phyloP scores from a whole-genome alignment of 2,797 vertebrate species.

The Todus mexicanus region DNA sequence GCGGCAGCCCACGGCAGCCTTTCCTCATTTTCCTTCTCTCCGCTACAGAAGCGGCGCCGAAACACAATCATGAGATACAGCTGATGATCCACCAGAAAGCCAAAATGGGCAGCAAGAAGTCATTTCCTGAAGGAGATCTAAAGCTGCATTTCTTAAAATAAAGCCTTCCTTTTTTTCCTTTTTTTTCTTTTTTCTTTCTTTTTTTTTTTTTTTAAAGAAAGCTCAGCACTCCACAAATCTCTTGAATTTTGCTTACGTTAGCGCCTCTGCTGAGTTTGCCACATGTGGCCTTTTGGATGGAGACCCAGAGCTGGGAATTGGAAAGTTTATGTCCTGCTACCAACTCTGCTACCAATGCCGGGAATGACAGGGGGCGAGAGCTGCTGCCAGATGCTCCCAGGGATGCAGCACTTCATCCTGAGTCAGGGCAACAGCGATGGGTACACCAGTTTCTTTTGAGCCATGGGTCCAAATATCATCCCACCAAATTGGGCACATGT shows the following conservation, averaged over 20 bases:
- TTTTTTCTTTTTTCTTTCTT: not conserved
- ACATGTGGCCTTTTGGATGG: not conserved
- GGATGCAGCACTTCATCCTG: not conserved
- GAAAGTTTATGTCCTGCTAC: not conserved
- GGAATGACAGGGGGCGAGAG: fast-evolving
- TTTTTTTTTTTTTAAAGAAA: not conserved
- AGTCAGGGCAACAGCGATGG: not conserved
- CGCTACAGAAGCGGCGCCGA: not conserved
- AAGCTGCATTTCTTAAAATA: slow-evolving; percentile 54
- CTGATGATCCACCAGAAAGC: slow-evolving; percentile 34
- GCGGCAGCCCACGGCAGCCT: not conserved
- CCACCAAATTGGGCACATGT: not conserved
- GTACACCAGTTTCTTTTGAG: not conserved
- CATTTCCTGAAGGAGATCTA: slow-evolving; percentile 45
- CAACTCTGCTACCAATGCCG: not conserved
- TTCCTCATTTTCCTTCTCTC: slow-evolving; percentile 22
- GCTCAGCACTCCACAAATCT: not conserved
- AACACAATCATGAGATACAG: not conserved
- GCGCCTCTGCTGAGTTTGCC: not conserved
- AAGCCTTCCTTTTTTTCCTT: not conserved
- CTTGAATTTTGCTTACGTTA: not conserved
- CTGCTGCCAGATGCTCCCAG: not conserved
- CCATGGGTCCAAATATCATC: not conserved
- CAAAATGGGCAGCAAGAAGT: not conserved
- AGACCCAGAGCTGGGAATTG: not conserved